These are phyloP conservation scores for Popillia japonica DNA, from an alignment of 1,140 invertebrate genomes.

Conservation along the genomic window DNA sequence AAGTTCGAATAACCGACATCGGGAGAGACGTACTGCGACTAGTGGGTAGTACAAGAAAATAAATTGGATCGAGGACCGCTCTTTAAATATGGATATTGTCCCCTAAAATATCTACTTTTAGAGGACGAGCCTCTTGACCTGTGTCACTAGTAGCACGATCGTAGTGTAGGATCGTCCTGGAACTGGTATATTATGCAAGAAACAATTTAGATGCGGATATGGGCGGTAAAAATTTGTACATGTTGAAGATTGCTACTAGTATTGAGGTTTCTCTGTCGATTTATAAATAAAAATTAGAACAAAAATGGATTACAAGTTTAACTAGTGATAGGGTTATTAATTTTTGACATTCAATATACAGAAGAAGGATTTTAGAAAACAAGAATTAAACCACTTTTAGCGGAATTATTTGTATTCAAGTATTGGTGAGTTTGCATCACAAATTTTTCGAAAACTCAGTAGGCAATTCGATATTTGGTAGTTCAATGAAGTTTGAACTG, in stretches of 20 bases:
- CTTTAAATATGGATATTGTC: slow-evolving; percentile 31
- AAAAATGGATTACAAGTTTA: no score
- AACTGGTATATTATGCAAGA: not conserved
- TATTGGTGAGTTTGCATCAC: no score
- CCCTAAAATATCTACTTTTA: not conserved
- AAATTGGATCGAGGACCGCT: slow-evolving; percentile 30
- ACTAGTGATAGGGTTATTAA: no score
- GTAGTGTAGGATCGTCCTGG: not conserved
- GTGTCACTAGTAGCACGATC: not conserved
- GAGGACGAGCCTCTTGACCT: not conserved
- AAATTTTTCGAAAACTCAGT: no score
- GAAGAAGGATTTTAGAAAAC: no score
- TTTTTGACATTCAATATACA: no score
- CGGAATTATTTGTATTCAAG: no score
- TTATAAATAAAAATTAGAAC: no score
- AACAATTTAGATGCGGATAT: not conserved
- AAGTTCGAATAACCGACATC: not conserved
- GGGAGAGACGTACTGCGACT: not conserved
- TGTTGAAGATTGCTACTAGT: not conserved
- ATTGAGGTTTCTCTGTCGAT: no score
- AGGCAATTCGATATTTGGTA: no score
- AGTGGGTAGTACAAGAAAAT: not conserved
- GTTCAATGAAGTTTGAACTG: no score
- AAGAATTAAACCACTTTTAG: no score
- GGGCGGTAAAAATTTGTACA: not conserved